Percentiles rank a stretch among this genome's conserved stretches.
These are phyloP conservation scores for Diadegma fenestrale DNA, from an alignment of 2,888 invertebrate species.

Conservation along the genomic window DNA sequence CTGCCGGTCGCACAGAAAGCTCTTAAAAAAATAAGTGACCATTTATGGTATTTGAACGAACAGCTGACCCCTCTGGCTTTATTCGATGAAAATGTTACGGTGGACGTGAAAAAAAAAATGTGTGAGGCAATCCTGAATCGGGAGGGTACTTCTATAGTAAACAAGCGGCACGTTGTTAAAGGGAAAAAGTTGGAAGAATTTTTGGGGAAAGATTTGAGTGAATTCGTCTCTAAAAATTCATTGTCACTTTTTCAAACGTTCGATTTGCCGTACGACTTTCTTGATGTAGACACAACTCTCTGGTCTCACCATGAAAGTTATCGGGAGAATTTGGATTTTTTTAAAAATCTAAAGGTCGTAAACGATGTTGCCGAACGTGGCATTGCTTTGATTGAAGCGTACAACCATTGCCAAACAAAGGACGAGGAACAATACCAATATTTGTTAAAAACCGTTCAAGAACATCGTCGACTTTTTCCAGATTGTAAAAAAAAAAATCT, in stretches of 20 bases:
- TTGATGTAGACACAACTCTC: too few species aligned
- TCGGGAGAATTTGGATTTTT: background rate
- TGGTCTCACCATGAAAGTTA: background rate
- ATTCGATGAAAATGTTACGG: constrained; percentile 53
- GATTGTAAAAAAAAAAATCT: background rate
- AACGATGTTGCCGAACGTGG: background rate
- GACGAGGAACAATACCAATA: background rate
- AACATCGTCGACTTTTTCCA: background rate
- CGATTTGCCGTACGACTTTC: too few species aligned
- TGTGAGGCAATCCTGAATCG: background rate
- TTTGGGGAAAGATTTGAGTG: too few species aligned
- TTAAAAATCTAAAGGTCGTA: background rate
- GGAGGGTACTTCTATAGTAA: constrained; percentile 19
- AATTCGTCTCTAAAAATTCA: too few species aligned
- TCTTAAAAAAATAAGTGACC: constrained; percentile 5
- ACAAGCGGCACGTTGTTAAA: constrained; percentile 5
- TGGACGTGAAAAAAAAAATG: constrained; percentile 47
- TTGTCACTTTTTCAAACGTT: too few species aligned
- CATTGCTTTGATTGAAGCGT: background rate
- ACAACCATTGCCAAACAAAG: background rate
- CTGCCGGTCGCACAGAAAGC: background rate
- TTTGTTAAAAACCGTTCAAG: background rate
- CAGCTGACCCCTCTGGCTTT: constrained; percentile 54
- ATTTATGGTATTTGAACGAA: constrained; percentile 27
- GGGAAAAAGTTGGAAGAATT: too few species aligned